Evolutionary conservation across 2,888 invertebrate species (phyloP).

Genomic region (Synergus umbraculus): DNA sequence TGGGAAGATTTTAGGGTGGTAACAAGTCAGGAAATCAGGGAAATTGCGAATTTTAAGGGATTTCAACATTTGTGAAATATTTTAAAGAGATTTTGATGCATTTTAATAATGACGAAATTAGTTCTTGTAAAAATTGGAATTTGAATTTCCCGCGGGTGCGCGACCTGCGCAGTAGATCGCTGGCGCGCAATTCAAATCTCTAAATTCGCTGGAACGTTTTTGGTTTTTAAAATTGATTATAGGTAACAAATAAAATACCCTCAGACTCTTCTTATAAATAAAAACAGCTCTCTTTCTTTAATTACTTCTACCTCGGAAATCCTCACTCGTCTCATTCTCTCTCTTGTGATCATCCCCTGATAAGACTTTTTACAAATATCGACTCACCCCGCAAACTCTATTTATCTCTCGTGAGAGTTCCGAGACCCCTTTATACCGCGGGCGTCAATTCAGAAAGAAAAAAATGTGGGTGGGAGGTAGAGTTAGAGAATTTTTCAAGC

Average conservation of each 20-base stretch:
- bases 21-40: too few relatives aligned
- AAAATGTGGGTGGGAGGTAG: neutral
- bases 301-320: conserved; percentile 31
- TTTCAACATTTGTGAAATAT: too few relatives aligned
- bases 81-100: too few relatives aligned
- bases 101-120: neutral
- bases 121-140: neutral
- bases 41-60: too few relatives aligned
- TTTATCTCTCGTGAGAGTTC: conserved; percentile 22
- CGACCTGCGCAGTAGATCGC: conserved; percentile 22
- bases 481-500: conserved; percentile 27
- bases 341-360: conserved; percentile 13
- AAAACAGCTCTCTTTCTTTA: neutral
- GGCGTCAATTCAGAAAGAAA: conserved; percentile 11
- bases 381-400: conserved; percentile 22
- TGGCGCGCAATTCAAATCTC: neutral
- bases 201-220: neutral
- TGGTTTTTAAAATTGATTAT: too few relatives aligned
- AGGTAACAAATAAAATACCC: too few relatives aligned
- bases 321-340: conserved; percentile 29
- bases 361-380: conserved; percentile 35
- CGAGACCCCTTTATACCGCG: conserved; percentile 8
- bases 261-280: neutral
- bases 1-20: too few relatives aligned
- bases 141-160: neutral